These are phyloP conservation scores for Actias luna DNA, from an alignment of 2,888 invertebrate species.

Conservation along the genomic window DNA sequence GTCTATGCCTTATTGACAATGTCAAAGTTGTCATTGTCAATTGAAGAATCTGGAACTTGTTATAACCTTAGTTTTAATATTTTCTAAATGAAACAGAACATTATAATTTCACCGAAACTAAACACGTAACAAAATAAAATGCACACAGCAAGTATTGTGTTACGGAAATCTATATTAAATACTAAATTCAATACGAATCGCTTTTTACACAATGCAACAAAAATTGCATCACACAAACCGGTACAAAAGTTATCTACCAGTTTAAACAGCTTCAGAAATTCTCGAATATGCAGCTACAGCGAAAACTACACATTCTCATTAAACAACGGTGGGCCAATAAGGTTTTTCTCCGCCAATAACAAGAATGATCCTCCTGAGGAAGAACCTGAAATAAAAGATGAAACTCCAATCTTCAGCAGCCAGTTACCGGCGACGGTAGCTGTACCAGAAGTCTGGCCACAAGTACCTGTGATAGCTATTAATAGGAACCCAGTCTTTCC, in stretches of 20 bases:
- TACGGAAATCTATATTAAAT: slow-evolving; percentile 59
- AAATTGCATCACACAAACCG: slow-evolving; percentile 74
- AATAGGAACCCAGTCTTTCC: slow-evolving; percentile 98
- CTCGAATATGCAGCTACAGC: slow-evolving; percentile 47
- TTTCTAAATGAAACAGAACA: slow-evolving; percentile 48
- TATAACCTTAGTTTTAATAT: slow-evolving; percentile 53
- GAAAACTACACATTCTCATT: slow-evolving; percentile 31
- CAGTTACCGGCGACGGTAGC: slow-evolving; percentile 93
- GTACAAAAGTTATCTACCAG: slow-evolving; percentile 41
- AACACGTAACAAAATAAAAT: slow-evolving; percentile 43
- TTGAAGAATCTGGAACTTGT: slow-evolving; percentile 68
- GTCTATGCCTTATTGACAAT: neutral
- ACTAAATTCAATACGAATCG: slow-evolving; percentile 57
- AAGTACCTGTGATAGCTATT: slow-evolving; percentile 97
- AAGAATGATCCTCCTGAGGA: slow-evolving; percentile 68
- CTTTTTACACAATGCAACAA: slow-evolving; percentile 59
- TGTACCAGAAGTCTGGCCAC: slow-evolving; percentile 98
- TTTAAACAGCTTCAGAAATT: slow-evolving; percentile 29
- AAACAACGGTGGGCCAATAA: slow-evolving; percentile 36
- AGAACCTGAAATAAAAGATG: slow-evolving; percentile 60
- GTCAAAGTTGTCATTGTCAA: neutral
- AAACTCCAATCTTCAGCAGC: slow-evolving; percentile 72
- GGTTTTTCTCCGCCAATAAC: slow-evolving; percentile 59
- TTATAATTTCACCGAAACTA: slow-evolving; percentile 21
- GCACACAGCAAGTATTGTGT: slow-evolving; percentile 65